Evolutionary conservation across 1,140 invertebrate species (phyloP), one percentile per base, ranked within the genome.

Genomic region (Neodiprion fabricii): DNA sequence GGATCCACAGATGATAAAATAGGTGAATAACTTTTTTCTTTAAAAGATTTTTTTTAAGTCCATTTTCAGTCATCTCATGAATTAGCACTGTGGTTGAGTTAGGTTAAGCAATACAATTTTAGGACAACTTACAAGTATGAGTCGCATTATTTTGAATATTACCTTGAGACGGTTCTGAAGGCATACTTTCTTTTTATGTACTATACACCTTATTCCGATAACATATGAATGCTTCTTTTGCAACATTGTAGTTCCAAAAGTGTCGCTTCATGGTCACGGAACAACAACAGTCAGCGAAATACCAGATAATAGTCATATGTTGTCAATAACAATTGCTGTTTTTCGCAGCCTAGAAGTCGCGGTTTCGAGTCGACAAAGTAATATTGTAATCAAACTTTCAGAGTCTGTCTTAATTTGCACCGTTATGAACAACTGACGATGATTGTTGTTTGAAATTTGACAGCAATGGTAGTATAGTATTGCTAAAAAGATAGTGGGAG

Each of bases 1-100:
- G 80, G 82, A 17, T 76, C 81, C 66, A 88, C 87, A 75, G 86
- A 88, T 75, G 87, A 88, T 78, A 89, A 89, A 86, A 87, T 81
- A 81, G 87, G 86, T 88, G 73, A 75, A 76, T 76, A 69, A 9
- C 53, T 9, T 72, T 72, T 48, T 40, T 72, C 21, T 66, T 67
- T 72, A 12, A 48, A 11, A 66, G 3, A 72, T 72, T 21, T 66
- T 66, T 50, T 49, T 72, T 47, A 17, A 14, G 48, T 21, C 14
- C 10, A n/a, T 69, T 14, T 14, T 21, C 14, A 21, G 1, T 66
- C 61, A n/a, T 48, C 17, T 1, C 14, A 14, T 21, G 21, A n/a
- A 7, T 40, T 40, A 40, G 28, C 28, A 40, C 28, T 40, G 28
- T 40, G 5, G 28, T 40, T 40, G 28, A 40, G 28, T 40, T 40